Evolutionary conservation across 2,888 invertebrate genomes (phyloP).

Genomic region (Drosophila putrida): DNA sequence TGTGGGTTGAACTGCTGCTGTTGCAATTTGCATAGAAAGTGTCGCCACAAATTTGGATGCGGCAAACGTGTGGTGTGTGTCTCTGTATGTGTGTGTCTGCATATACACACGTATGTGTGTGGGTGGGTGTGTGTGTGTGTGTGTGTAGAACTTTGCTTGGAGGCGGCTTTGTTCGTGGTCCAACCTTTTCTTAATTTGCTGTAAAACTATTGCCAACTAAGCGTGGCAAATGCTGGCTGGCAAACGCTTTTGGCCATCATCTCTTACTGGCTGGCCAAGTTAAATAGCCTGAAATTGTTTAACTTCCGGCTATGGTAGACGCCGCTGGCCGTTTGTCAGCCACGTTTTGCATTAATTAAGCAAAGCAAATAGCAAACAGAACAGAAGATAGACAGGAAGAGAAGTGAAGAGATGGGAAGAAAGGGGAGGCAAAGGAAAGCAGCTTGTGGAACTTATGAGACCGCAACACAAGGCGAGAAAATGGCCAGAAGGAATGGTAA

Average conservation of each 20-base stretch:
- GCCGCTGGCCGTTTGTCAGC: slow-evolving; percentile 76
- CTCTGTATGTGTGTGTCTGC: slow-evolving; percentile 4
- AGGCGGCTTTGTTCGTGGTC: slow-evolving; percentile 50
- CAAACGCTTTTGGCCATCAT: slow-evolving; percentile 49
- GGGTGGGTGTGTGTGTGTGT: slow-evolving; percentile 3
- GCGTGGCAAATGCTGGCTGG: slow-evolving; percentile 58
- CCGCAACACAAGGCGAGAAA: slow-evolving; percentile 48
- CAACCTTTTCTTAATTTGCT: slow-evolving; percentile 82
- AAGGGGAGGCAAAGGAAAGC: slow-evolving; percentile 13
- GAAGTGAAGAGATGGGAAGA: background rate
- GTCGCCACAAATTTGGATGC: slow-evolving; percentile 73
- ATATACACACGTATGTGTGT: slow-evolving; percentile 7
- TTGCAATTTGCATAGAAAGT: slow-evolving; percentile 81
- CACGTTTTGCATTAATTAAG: slow-evolving; percentile 60
- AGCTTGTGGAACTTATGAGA: slow-evolving; percentile 42
- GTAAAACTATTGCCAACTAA: slow-evolving; percentile 81
- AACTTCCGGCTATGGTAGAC: slow-evolving; percentile 67
- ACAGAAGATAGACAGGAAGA: background rate
- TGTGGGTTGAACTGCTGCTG: slow-evolving; percentile 32
- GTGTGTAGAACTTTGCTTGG: slow-evolving; percentile 5
- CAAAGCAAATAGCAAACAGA: slow-evolving; percentile 32
- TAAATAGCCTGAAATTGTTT: slow-evolving; percentile 79
- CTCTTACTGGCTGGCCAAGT: slow-evolving; percentile 65
- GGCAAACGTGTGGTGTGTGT: slow-evolving; percentile 31
- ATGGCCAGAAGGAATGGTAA: slow-evolving; percentile 14